phyloP scores from a whole-genome alignment of 1,140 invertebrate species.

The Zaprionus nigranus region DNA sequence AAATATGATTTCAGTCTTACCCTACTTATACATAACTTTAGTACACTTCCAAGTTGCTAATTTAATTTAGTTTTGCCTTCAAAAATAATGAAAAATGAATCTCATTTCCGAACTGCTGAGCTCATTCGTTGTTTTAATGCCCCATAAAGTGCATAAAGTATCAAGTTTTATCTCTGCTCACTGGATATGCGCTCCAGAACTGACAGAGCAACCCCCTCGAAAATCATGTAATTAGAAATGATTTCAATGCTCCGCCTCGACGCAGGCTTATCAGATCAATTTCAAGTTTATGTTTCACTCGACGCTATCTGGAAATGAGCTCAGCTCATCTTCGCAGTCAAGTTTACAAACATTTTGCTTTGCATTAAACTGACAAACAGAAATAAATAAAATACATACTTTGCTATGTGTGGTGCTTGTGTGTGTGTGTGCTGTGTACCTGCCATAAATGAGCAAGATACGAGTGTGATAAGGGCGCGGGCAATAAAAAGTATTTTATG shows the following conservation, averaged over 20 bases:
- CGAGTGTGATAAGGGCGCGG: slow-evolving; percentile 46
- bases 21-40: too few relatives aligned
- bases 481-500: slow-evolving; percentile 80
- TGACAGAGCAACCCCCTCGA: background rate
- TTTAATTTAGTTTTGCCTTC: too few relatives aligned
- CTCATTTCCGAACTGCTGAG: background rate
- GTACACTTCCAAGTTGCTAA: too few relatives aligned
- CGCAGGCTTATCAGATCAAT: slow-evolving; percentile 33
- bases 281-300: slow-evolving; percentile 40
- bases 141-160: background rate
- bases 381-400: slow-evolving; percentile 20
- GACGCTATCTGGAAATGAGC: slow-evolving; percentile 8
- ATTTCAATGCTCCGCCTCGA: background rate
- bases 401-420: background rate
- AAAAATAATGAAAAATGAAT: background rate
- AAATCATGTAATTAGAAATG: slow-evolving; percentile 24
- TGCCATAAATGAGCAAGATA: slow-evolving; percentile 59
- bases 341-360: slow-evolving; percentile 11
- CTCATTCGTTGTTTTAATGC: background rate
- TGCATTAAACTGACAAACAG: slow-evolving; percentile 25
- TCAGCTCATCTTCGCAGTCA: slow-evolving; percentile 29
- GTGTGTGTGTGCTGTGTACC: slow-evolving; percentile 10
- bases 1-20: too few relatives aligned
- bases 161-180: background rate
- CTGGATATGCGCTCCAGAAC: background rate